phyloP scores from a whole-genome alignment of 2,113 vertebrate genomes.

The Chrysochloris asiatica region DNA sequence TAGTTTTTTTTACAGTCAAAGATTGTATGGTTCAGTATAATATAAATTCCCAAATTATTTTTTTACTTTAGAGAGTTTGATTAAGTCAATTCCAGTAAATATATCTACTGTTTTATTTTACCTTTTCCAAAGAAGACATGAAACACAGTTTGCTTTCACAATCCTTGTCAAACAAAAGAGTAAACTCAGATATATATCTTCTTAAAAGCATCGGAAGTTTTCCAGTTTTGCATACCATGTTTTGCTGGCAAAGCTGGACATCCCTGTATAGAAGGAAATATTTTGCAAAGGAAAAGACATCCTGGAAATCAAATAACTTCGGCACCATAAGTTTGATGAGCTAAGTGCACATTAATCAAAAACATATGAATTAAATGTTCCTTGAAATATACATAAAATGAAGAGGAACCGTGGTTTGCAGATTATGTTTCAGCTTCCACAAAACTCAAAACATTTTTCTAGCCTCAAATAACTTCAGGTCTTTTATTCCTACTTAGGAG shows the following conservation, averaged over 20 bases:
- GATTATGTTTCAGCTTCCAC: constrained; percentile 75
- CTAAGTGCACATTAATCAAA: constrained; percentile 74
- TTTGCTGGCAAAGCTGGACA: constrained; percentile 17
- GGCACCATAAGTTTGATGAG: constrained; percentile 72
- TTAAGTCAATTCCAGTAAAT: constrained; percentile 52
- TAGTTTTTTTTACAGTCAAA: constrained; percentile 67
- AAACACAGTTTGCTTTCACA: not conserved
- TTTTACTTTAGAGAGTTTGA: constrained; percentile 55
- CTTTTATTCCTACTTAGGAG: constrained; percentile 62
- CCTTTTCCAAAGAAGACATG: constrained; percentile 9
- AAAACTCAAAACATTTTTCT: constrained; percentile 70
- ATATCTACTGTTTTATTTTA: constrained; percentile 28
- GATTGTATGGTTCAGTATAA: constrained; percentile 8
- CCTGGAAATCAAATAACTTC: constrained; percentile 70
- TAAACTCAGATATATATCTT: not conserved
- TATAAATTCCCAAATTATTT: constrained; percentile 67
- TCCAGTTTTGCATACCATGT: not conserved
- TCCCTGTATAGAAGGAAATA: constrained; percentile 42
- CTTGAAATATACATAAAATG: constrained; percentile 79
- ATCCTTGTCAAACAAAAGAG: not conserved
- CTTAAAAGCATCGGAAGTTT: constrained; percentile 4
- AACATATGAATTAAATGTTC: constrained; percentile 80
- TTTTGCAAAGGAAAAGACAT: constrained; percentile 56
- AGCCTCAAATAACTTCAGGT: constrained; percentile 43
- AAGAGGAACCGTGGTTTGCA: constrained; percentile 75